Evolutionary conservation across 2,888 invertebrate genomes (phyloP).

Genomic region (Chloromyia formosa): DNA sequence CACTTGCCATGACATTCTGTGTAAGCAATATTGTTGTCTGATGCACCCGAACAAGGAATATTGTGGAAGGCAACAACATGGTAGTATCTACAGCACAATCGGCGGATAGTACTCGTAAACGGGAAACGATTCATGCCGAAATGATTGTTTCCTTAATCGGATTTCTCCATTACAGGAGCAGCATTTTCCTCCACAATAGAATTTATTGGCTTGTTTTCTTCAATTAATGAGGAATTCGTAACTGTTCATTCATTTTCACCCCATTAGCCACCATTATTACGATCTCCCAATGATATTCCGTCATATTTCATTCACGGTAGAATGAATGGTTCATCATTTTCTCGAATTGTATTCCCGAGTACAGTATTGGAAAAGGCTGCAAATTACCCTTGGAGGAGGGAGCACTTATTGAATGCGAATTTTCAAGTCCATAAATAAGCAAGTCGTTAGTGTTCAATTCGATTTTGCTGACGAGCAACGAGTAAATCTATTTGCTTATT

Average conservation of each 20-base stretch:
- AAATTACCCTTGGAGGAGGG: background rate
- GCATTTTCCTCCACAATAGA: background rate
- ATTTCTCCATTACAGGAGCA: background rate
- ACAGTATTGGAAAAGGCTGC: background rate
- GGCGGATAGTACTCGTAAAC: background rate
- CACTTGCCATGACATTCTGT: background rate
- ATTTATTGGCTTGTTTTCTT: slow-evolving; percentile 26
- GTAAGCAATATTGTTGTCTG: background rate
- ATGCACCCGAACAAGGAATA: too few species aligned
- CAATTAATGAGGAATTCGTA: slow-evolving; percentile 24
- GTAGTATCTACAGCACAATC: too few species aligned
- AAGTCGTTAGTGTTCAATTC: too few species aligned
- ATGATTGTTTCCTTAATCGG: background rate
- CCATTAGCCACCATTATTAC: slow-evolving; percentile 11
- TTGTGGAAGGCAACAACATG: too few species aligned
- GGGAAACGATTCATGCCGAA: background rate
- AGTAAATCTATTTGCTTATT: too few species aligned
- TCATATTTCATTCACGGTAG: slow-evolving; percentile 19
- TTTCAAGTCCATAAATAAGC: too few species aligned
- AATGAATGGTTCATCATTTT: slow-evolving; percentile 14
- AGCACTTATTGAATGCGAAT: too few species aligned
- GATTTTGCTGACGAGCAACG: too few species aligned
- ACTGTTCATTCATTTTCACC: slow-evolving; percentile 22
- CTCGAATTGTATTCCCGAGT: background rate
- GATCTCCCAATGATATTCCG: background rate